These are phyloP conservation scores for Diarsia dahlii DNA, from an alignment of 2,888 invertebrate species.

Conservation along the genomic window DNA sequence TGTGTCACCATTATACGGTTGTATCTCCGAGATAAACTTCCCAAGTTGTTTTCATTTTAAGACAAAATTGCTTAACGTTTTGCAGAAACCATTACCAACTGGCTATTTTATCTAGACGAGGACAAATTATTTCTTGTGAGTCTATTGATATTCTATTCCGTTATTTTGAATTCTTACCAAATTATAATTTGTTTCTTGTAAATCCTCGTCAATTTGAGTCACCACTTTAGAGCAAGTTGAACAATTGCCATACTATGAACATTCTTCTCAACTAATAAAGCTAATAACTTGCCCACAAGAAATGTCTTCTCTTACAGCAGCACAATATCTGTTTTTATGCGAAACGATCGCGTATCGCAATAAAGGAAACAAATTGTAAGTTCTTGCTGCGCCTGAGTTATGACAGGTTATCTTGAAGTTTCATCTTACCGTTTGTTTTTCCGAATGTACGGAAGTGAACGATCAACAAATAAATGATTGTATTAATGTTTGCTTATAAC, in stretches of 20 bases:
- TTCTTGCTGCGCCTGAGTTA: constrained; percentile 37
- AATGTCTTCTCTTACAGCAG: constrained; percentile 3
- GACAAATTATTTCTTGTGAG: background rate
- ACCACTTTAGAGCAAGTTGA: constrained; percentile 1
- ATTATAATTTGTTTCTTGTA: background rate
- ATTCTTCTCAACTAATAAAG: constrained; percentile 18
- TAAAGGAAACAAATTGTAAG: constrained; percentile 47
- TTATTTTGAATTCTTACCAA: background rate
- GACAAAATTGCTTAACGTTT: background rate
- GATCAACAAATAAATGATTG: constrained; percentile 49
- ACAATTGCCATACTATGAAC: background rate
- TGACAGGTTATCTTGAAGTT: constrained; percentile 33
- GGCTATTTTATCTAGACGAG: background rate
- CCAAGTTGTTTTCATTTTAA: background rate
- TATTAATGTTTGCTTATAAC: constrained; percentile 45
- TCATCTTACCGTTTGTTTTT: constrained; percentile 38
- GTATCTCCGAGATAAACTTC: constrained; percentile 6
- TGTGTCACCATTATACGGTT: constrained; percentile 47
- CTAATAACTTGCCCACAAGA: constrained; percentile 19
- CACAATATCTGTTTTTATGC: constrained; percentile 46
- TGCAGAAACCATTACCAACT: background rate
- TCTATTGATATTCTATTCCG: background rate
- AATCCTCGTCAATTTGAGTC: background rate
- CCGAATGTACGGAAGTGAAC: constrained; percentile 43
- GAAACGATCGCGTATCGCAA: constrained; percentile 27